Evolutionary conservation across 2,797 vertebrate genomes (phyloP), one percentile per base, ranked within the genome.

Genomic region (Mionectes olivaceus): DNA sequence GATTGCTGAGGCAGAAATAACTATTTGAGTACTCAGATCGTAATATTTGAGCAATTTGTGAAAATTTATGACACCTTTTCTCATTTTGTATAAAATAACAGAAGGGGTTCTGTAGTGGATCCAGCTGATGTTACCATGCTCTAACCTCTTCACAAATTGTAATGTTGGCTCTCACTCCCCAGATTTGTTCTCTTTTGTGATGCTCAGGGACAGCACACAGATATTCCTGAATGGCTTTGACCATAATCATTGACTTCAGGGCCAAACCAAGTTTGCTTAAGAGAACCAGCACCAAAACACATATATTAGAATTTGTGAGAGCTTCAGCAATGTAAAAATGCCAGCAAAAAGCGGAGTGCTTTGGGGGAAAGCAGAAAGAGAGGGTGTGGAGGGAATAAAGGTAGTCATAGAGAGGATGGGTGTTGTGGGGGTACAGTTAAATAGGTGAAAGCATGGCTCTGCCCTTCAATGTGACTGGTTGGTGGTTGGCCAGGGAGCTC

Each of bases 381-480:
- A 33, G 67, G 23, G 9, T 49, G n/a, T 16, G 39, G 35, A 35
- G n/a, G 47, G n/a, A 63, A 13, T 73, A 24, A 71, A 22, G 2
- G 3, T 0, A 11, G 28, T 6, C 1, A 2, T 28, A 9, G 35
- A 46, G 25, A n/a, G 18, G 18, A 8, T 44, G 65, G 25, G 3
- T 2, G 0, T 18, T 41, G 19, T 1, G 15, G 27, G 27, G 3
- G 2, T 47, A 3, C 16, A 10, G 30, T 11, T 32, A 17, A 46
- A 23, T 6, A 33, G 56, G 15, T 39, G 55, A 25, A 55, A 69
- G 13, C 11, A 5, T 35, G 50, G 43, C 35, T 61, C 19, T 59
- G 47, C 17, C 28, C 41, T 73, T 76, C 9, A 17, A 28, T 6
- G 35, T 24, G 28, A 11, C 47, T 8, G 0, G n/a, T 46, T 32